Evolutionary conservation across 1,140 invertebrate species (phyloP).

Genomic region (Pomacea maculata): DNA sequence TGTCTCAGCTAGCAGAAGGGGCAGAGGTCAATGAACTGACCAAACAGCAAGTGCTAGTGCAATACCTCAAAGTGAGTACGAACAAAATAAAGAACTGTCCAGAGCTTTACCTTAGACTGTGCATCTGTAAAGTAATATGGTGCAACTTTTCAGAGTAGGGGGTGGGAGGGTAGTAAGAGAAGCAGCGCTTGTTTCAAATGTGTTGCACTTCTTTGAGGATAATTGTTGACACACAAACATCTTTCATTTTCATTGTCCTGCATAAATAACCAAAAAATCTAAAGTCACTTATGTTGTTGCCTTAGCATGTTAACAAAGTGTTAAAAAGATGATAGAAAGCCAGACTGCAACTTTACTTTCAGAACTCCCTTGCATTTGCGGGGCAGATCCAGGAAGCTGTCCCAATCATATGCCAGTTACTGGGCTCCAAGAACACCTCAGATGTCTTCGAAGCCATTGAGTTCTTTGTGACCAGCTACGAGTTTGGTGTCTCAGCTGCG

Average conservation of each 20-base stretch:
- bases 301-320: too few species aligned
- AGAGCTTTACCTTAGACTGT: too few species aligned
- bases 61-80: constrained; percentile 59
- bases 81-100: too few species aligned
- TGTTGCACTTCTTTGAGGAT: too few species aligned
- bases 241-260: too few species aligned
- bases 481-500: constrained; percentile 79
- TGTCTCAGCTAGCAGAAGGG: neutral
- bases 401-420: constrained; percentile 75
- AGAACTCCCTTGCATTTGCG: constrained; percentile 76
- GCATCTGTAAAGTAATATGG: neutral
- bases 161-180: too few species aligned
- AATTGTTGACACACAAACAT: too few species aligned
- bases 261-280: too few species aligned
- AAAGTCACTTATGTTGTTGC: too few species aligned
- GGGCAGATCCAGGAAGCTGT: constrained; percentile 75
- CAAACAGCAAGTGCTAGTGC: constrained; percentile 64
- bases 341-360: constrained; percentile 46
- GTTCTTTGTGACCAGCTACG: constrained; percentile 80
- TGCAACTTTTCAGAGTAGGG: too few species aligned
- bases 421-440: constrained; percentile 78
- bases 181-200: too few species aligned
- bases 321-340: too few species aligned
- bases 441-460: constrained; percentile 86
- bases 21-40: constrained; percentile 38